Evolutionary conservation across 2,888 invertebrate genomes (phyloP).

Genomic region (Lycophotia porphyrea): DNA sequence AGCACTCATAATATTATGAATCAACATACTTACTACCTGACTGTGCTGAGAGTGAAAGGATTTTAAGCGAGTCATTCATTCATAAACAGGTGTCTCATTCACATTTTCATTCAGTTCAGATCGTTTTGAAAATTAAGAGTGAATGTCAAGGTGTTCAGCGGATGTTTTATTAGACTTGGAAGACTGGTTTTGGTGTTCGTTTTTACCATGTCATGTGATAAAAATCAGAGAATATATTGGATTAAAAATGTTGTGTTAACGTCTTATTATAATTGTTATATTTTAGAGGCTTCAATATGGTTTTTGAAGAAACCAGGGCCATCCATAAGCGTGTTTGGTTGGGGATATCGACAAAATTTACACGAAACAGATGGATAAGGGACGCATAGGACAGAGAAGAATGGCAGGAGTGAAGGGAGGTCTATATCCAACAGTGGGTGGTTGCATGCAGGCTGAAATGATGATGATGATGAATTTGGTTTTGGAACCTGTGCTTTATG

Average conservation of each 20-base stretch:
- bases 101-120: slow-evolving; percentile 15
- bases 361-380: no score
- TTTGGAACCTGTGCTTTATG: no score
- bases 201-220: not conserved
- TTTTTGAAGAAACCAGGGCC: no score
- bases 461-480: no score
- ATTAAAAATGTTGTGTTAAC: not conserved
- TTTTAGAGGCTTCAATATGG: no score
- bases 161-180: not conserved
- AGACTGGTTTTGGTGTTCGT: not conserved
- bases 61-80: slow-evolving; percentile 45
- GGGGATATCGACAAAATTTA: no score
- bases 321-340: no score
- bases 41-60: slow-evolving; percentile 37
- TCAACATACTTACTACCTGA: slow-evolving; percentile 29
- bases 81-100: slow-evolving; percentile 48
- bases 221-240: not conserved
- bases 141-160: slow-evolving; percentile 28
- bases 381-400: no score
- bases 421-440: no score
- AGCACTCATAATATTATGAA: slow-evolving; percentile 46
- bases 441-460: no score
- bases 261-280: no score
- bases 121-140: slow-evolving; percentile 14
- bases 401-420: no score